Percentiles rank a stretch among this genome's conserved stretches.
These are phyloP conservation scores for Synanceia verrucosa DNA, from an alignment of 2,797 vertebrate genomes.

Conservation along the genomic window DNA sequence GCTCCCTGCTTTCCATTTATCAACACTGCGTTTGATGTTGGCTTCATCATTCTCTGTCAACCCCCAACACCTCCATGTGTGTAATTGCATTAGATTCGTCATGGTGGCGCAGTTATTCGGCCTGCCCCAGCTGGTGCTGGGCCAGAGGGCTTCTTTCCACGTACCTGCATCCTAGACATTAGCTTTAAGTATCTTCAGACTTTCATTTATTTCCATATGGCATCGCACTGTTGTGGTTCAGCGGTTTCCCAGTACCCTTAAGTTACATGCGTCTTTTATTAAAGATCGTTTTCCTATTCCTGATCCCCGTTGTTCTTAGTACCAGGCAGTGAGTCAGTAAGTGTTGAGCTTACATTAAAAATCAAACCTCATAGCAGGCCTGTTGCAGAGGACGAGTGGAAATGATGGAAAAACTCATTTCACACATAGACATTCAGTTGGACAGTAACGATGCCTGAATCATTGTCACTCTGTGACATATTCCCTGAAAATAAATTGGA, in stretches of 20 bases:
- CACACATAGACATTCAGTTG: background rate
- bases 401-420: conserved; percentile 2
- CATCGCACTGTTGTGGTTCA: conserved; percentile 30
- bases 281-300: conserved; percentile 22
- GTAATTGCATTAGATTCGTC: conserved; percentile 78
- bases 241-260: conserved; percentile 7
- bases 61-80: conserved; percentile 60
- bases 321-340: conserved; percentile 20
- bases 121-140: conserved; percentile 43
- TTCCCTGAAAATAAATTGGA: background rate
- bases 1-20: conserved; percentile 76
- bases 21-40: conserved; percentile 71
- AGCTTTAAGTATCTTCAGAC: conserved; percentile 48
- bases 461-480: conserved; percentile 5
- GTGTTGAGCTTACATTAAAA: conserved; percentile 30
- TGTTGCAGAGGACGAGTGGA: conserved; percentile 8
- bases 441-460: background rate
- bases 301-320: conserved; percentile 39
- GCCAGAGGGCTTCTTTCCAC: conserved; percentile 54
- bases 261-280: conserved; percentile 32
- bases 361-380: conserved; percentile 25
- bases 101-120: conserved; percentile 58
- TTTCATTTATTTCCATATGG: conserved; percentile 56
- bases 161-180: conserved; percentile 45
- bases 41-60: conserved; percentile 79